Evolutionary conservation across 1,140 invertebrate species (phyloP).

Genomic region (Schlechtendalia chinensis): DNA sequence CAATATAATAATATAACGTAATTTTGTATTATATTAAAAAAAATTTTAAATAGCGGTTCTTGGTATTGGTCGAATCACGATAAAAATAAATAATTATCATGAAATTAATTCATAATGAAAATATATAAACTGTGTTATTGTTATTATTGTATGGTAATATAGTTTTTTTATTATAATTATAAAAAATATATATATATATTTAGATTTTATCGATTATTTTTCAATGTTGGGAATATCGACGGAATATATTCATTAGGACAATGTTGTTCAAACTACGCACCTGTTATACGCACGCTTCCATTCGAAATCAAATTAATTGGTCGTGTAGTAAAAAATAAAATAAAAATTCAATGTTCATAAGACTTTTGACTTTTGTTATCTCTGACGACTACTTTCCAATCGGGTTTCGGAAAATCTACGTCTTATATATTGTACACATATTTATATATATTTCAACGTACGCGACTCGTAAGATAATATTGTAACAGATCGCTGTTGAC

Average conservation of each 20-base stretch:
- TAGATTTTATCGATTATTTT: background rate
- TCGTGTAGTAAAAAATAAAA: background rate
- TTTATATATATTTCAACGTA: no score
- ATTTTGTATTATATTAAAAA: no score
- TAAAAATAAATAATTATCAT: background rate
- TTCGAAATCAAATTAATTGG: conserved; percentile 1
- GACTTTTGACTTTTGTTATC: no score
- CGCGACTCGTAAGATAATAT: no score
- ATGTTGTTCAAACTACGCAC: background rate
- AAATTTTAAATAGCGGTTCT: no score
- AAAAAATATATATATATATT: background rate
- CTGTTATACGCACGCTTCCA: no score
- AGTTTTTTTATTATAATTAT: background rate
- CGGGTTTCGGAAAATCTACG: no score
- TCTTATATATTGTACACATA: no score
- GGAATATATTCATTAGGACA: background rate
- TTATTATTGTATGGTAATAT: background rate
- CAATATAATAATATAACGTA: no score
- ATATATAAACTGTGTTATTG: background rate
- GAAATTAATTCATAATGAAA: background rate
- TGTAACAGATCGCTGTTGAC: no score
- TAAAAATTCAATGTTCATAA: background rate
- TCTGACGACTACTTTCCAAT: no score
- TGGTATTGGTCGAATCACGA: background rate
- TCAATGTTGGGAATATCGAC: background rate